These are phyloP conservation scores for Paragorgia papillata DNA, from an alignment of 92 coral and sea anemone genomes.

Conservation along the genomic window DNA sequence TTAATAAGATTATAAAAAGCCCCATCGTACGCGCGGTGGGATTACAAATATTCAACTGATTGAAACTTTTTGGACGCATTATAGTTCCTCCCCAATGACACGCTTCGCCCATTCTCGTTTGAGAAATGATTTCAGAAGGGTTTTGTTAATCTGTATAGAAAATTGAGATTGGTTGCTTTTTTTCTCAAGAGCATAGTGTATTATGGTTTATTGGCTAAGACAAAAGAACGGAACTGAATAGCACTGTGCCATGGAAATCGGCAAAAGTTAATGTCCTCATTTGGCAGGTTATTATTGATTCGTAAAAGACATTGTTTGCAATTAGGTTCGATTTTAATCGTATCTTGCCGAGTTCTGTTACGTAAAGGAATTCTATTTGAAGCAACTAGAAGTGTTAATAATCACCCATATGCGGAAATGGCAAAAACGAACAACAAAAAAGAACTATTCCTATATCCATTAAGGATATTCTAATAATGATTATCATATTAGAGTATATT, in stretches of 20 bases:
- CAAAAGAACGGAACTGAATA: conserved; percentile 18
- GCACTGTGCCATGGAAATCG: conserved; percentile 28
- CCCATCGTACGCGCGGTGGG: neutral
- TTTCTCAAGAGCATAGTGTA: neutral
- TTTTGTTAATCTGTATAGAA: too few relatives aligned
- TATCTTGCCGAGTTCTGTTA: neutral
- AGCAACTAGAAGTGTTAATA: neutral
- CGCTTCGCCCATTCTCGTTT: too few relatives aligned
- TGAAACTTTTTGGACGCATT: neutral
- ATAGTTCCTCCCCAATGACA: too few relatives aligned
- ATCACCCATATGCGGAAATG: conserved; percentile 38
- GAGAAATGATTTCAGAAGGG: too few relatives aligned
- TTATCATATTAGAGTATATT: too few relatives aligned
- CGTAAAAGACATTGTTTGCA: neutral
- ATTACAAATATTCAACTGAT: neutral
- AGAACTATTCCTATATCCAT: too few relatives aligned
- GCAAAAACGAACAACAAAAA: too few relatives aligned
- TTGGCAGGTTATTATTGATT: neutral
- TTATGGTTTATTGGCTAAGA: neutral
- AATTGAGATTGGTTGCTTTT: too few relatives aligned
- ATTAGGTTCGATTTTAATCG: neutral
- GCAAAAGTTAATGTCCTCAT: conserved; percentile 5
- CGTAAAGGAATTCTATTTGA: neutral
- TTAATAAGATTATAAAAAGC: neutral
- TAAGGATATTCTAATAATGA: too few relatives aligned